Evolutionary conservation across 2,888 invertebrate species (phyloP).

Genomic region (Eurytoma californica): DNA sequence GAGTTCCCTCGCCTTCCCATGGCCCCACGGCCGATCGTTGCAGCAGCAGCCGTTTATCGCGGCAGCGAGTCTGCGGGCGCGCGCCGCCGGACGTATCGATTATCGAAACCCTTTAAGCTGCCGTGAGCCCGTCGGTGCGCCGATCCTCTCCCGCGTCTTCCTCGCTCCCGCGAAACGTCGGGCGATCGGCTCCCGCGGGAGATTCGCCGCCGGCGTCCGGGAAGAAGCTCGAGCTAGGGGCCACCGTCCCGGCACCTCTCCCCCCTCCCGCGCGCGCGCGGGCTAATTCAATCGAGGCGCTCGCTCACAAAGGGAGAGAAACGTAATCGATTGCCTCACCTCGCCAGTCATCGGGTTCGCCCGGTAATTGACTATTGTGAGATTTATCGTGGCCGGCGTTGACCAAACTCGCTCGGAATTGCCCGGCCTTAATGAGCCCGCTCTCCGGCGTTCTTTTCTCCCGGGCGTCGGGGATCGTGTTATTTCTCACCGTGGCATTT

Average conservation of each 20-base stretch:
- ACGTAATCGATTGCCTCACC: conserved; percentile 42
- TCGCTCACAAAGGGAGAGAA: neutral
- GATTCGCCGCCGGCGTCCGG: neutral
- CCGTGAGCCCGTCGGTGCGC: conserved; percentile 35
- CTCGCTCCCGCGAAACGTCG: neutral
- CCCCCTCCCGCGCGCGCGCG: neutral
- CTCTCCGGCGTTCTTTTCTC: too few relatives aligned
- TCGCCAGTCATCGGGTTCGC: neutral
- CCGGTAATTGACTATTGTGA: conserved; percentile 39
- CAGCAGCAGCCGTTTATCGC: conserved; percentile 63
- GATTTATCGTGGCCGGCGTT: conserved; percentile 40
- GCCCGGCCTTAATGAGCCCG: conserved; percentile 16
- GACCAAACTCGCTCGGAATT: conserved; percentile 4
- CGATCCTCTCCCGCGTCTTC: neutral
- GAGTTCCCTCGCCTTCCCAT: conserved; percentile 3
- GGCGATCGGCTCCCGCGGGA: neutral
- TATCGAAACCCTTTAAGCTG: conserved; percentile 64
- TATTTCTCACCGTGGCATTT: too few relatives aligned
- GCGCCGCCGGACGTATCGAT: conserved; percentile 59
- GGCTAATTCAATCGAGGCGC: conserved; percentile 28
- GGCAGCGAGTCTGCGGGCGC: neutral
- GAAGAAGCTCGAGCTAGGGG: conserved; percentile 35
- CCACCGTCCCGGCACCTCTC: neutral
- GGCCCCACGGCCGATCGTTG: neutral
- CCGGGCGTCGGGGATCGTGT: too few relatives aligned